phyloP scores from a whole-genome alignment of 2,888 invertebrate genomes.

The Xestia sexstrigata region DNA sequence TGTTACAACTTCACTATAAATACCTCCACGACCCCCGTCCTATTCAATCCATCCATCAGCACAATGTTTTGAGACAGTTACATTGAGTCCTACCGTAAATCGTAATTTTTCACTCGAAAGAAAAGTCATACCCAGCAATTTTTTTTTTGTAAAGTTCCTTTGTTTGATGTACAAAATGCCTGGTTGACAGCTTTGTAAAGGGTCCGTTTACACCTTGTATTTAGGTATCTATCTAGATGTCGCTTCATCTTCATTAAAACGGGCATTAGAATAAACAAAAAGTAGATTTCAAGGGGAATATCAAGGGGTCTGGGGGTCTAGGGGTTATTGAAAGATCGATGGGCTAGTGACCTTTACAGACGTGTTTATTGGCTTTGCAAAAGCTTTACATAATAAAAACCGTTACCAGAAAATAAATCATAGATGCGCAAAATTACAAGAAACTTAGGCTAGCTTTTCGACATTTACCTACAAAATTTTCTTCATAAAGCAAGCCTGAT shows the following conservation, averaged over 20 bases:
- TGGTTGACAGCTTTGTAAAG: too few species aligned
- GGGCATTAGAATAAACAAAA: background rate
- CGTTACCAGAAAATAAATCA: background rate
- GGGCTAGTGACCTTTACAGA: conserved; percentile 13
- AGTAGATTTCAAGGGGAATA: too few species aligned
- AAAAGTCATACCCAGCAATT: too few species aligned
- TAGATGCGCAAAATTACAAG: background rate
- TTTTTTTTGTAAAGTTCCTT: too few species aligned
- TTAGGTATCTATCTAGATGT: background rate
- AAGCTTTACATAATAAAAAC: background rate
- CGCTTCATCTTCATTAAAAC: background rate
- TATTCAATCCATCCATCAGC: too few species aligned
- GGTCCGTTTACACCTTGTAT: background rate
- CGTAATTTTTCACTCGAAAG: too few species aligned
- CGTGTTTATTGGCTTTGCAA: background rate
- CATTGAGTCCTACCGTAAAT: too few species aligned
- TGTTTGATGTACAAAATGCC: too few species aligned
- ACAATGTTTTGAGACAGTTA: too few species aligned
- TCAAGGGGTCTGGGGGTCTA: too few species aligned
- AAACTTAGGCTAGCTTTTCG: background rate
- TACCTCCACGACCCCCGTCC: too few species aligned
- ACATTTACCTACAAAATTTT: conserved; percentile 25
- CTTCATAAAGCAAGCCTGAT: conserved; percentile 24
- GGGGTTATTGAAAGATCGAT: background rate
- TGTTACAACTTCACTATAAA: too few species aligned